Evolutionary conservation across 2,797 vertebrate species (phyloP).

Genomic region (Poecilia gillii): DNA sequence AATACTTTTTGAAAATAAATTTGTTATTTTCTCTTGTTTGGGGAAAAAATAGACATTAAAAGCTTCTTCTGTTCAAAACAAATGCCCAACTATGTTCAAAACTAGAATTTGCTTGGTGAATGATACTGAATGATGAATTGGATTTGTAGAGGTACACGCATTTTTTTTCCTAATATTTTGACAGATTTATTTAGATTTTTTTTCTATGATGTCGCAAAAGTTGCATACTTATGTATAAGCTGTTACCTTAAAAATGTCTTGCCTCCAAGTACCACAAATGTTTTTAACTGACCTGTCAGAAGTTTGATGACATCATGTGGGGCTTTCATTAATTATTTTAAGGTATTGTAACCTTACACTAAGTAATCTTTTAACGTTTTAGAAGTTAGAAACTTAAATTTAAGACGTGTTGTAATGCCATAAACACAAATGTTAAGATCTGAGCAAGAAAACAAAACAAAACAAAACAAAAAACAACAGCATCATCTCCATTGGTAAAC

Average conservation of each 20-base stretch:
- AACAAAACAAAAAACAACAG: not conserved
- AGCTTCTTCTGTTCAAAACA: not conserved
- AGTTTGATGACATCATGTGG: not conserved
- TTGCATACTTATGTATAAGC: not conserved
- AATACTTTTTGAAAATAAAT: not conserved
- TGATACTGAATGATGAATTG: not conserved
- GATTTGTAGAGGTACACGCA: not conserved
- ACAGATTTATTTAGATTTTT: not conserved
- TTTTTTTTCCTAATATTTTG: not conserved
- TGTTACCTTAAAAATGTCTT: not conserved
- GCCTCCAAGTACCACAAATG: not conserved
- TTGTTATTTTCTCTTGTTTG: not conserved
- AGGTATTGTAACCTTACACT: not conserved
- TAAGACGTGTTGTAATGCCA: not conserved
- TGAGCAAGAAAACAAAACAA: not conserved
- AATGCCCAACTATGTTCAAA: not conserved
- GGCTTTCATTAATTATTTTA: not conserved
- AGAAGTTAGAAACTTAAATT: not conserved
- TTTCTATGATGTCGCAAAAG: not conserved
- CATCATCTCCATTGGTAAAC: not conserved
- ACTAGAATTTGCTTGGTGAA: not conserved
- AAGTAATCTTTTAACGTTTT: not conserved
- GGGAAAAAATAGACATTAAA: not conserved
- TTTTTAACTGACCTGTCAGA: not conserved
- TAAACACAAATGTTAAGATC: not conserved